Evolutionary conservation across 1,140 invertebrate genomes (phyloP).

Genomic region (Drosophila arawakana): DNA sequence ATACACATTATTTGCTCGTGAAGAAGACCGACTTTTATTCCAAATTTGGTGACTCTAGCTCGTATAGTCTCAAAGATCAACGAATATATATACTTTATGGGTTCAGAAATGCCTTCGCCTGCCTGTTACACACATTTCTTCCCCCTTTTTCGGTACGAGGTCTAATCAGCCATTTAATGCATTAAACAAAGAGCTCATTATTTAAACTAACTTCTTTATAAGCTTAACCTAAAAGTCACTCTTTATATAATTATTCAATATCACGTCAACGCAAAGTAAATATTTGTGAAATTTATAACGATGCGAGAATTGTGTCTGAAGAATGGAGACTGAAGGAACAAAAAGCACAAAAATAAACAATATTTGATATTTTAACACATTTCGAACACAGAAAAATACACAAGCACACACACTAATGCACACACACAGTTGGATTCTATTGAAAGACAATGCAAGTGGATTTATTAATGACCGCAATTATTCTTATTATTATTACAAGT

Average conservation of each 20-base stretch:
- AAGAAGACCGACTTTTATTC: too few species aligned
- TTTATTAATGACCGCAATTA: constrained; percentile 83
- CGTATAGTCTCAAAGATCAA: too few species aligned
- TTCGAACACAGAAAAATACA: constrained; percentile 48
- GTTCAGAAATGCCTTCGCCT: too few species aligned
- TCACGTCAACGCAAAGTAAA: constrained; percentile 76
- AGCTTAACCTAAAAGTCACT: constrained; percentile 50
- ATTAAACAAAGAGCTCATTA: not conserved
- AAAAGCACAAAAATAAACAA: constrained; percentile 74
- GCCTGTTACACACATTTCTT: too few species aligned
- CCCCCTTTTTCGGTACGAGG: too few species aligned
- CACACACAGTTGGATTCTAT: constrained; percentile 32
- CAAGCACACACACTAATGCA: constrained; percentile 25
- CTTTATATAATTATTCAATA: constrained; percentile 80
- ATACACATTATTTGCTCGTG: too few species aligned
- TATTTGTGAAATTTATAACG: constrained; percentile 73
- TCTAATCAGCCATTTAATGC: too few species aligned
- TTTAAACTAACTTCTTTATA: too few species aligned
- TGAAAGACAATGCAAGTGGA: constrained; percentile 76
- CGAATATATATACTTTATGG: too few species aligned
- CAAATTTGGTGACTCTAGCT: too few species aligned
- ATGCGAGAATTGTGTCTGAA: constrained; percentile 36
- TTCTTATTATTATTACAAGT: constrained; percentile 81
- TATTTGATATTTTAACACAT: constrained; percentile 83
- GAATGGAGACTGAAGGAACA: constrained; percentile 46